Conservation (phyloP, 2,797 vertebrate genomes). For the Pelobates cultripes region DNA sequence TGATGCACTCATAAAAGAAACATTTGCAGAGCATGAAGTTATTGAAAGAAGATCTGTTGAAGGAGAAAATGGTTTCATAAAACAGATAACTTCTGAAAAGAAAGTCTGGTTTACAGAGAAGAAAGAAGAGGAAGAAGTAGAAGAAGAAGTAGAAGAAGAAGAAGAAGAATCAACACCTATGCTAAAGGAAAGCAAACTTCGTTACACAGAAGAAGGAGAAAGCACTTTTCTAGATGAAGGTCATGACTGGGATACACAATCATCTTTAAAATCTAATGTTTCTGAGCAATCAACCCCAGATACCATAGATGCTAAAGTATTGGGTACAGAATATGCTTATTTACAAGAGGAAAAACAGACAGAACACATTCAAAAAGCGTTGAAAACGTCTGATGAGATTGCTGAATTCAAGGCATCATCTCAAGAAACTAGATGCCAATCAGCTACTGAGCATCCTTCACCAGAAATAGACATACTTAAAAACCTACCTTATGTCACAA, state of each 20-base stretch:
- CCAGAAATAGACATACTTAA: slow-evolving; percentile 64
- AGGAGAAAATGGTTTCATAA: slow-evolving; percentile 67
- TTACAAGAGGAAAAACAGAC: slow-evolving; percentile 62
- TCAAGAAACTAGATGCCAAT: slow-evolving; percentile 8
- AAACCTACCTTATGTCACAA: slow-evolving; percentile 46
- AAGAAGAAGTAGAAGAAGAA: slow-evolving; percentile 61
- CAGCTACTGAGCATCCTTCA: slow-evolving; percentile 33
- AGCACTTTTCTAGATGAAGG: slow-evolving; percentile 91
- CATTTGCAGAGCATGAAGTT: slow-evolving; percentile 42
- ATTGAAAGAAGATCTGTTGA: slow-evolving; percentile 61
- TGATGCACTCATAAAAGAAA: slow-evolving; percentile 8
- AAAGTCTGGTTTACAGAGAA: slow-evolving; percentile 78
- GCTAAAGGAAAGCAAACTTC: slow-evolving; percentile 72
- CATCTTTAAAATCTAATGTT: slow-evolving; percentile 57
- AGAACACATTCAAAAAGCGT: slow-evolving; percentile 1
- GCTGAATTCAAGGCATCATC: slow-evolving; percentile 38
- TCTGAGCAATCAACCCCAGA: slow-evolving; percentile 38
- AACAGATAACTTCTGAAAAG: slow-evolving; percentile 67
- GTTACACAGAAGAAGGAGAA: slow-evolving; percentile 87
- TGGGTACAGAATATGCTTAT: slow-evolving; percentile 60
- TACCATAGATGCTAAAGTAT: slow-evolving; percentile 44
- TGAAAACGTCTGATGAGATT: not conserved
- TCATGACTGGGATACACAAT: slow-evolving; percentile 71
- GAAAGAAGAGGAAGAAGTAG: slow-evolving; percentile 55
- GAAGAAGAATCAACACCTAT: slow-evolving; percentile 61